Percentiles rank a stretch among this genome's conserved stretches.
Evolutionary conservation across 2,888 invertebrate species (phyloP).

Genomic region (Eurytoma adleriae): DNA sequence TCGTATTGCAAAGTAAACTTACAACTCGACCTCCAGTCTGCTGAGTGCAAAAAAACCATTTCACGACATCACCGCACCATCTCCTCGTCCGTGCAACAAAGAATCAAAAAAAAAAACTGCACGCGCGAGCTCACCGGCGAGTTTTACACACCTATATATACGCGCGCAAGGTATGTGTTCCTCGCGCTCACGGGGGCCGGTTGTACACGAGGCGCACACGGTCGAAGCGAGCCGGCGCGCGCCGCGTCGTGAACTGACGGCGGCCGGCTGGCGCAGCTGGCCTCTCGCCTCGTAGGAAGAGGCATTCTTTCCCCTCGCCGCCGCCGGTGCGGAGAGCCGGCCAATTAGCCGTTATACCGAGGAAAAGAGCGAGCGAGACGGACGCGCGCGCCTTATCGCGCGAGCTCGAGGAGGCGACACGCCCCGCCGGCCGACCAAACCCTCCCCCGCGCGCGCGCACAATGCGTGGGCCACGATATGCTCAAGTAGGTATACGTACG

Average conservation of each 20-base stretch:
- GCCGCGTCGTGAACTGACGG: slow-evolving; percentile 40
- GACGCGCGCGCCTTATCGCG: slow-evolving; percentile 6
- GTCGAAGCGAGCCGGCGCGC: slow-evolving; percentile 7
- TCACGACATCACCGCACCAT: background rate
- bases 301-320: slow-evolving; percentile 60
- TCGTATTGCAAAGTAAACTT: no score
- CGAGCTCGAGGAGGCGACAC: slow-evolving; percentile 22
- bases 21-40: no score
- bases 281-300: slow-evolving; percentile 21
- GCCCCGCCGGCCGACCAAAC: slow-evolving; percentile 20
- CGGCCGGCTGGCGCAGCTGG: background rate
- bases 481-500: background rate
- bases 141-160: background rate
- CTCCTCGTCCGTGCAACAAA: background rate
- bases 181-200: no score
- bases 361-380: slow-evolving; percentile 60
- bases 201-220: background rate
- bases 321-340: slow-evolving; percentile 67
- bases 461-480: background rate
- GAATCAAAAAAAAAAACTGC: background rate
- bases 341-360: slow-evolving; percentile 74
- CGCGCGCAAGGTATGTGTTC: background rate
- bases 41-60: background rate
- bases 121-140: background rate
- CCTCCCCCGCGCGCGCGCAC: background rate